phyloP scores from a whole-genome alignment of 2,113 vertebrate genomes.

The Numenius arquata region DNA sequence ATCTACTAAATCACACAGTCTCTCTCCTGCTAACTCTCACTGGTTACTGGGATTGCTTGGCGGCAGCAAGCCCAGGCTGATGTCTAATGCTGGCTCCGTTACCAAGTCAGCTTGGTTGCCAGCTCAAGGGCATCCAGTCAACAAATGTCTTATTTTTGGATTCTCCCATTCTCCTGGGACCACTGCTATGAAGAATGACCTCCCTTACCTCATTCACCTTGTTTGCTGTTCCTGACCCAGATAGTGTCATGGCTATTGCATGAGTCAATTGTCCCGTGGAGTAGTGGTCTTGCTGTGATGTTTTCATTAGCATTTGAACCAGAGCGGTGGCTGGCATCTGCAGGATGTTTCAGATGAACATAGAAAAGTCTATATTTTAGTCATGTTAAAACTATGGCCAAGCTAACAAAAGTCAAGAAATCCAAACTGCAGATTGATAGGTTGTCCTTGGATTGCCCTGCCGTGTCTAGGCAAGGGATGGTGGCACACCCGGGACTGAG shows the following conservation, averaged over 20 bases:
- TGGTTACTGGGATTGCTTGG: conserved; percentile 40
- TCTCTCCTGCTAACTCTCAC: not conserved
- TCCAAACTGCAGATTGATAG: conserved; percentile 24
- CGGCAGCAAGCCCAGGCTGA: conserved; percentile 41
- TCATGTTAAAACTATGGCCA: conserved; percentile 53
- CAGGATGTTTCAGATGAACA: not conserved
- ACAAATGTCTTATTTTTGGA: conserved; percentile 74
- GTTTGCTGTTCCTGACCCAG: conserved; percentile 56
- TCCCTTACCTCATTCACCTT: conserved; percentile 72
- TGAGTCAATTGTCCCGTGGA: conserved; percentile 27
- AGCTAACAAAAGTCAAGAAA: conserved; percentile 47
- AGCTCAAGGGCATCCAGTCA: conserved; percentile 72
- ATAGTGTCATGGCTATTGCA: not conserved
- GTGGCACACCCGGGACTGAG: fast-evolving
- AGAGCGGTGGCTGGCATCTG: conserved; percentile 30
- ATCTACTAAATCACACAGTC: conserved; percentile 31
- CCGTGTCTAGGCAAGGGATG: not conserved
- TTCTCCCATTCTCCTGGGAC: conserved; percentile 49
- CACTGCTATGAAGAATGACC: conserved; percentile 31
- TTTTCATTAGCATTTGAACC: conserved; percentile 64
- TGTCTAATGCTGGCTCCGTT: conserved; percentile 56
- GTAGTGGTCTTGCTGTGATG: conserved; percentile 3
- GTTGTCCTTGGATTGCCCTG: conserved; percentile 31
- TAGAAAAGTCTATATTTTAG: conserved; percentile 49
- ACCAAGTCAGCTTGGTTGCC: conserved; percentile 48